Percentiles rank a stretch among this genome's conserved stretches.
These are phyloP conservation scores for Porites rus DNA, from an alignment of 92 coral and sea anemone genomes.

Conservation along the genomic window DNA sequence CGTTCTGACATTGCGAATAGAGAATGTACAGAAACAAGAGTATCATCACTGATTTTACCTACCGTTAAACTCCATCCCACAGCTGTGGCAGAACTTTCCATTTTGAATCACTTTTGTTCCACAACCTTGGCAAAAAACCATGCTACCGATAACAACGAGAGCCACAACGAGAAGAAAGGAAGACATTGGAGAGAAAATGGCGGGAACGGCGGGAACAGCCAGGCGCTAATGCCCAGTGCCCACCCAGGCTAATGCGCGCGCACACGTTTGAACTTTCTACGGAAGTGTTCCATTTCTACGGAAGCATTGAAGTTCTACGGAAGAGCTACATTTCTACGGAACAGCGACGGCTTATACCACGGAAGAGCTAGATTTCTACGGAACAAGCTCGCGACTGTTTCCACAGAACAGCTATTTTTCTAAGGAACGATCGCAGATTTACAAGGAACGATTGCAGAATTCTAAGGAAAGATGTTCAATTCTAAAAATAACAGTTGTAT, in stretches of 20 bases:
- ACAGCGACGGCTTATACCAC: not conserved
- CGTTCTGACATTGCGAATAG: not conserved
- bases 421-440: not conserved
- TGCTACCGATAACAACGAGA: not conserved
- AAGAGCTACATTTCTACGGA: constrained; percentile 19
- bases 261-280: constrained; percentile 8
- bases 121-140: constrained; percentile 10
- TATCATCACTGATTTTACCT: not conserved
- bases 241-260: constrained; percentile 17
- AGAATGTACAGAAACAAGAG: not conserved
- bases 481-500: too few relatives aligned
- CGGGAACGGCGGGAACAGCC: not conserved
- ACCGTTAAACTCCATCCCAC: constrained; percentile 2
- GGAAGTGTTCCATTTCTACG: not conserved
- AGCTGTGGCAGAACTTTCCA: constrained; percentile 13
- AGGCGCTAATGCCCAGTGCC: constrained; percentile 3
- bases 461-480: too few relatives aligned
- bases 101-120: not conserved
- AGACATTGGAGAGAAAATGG: not conserved
- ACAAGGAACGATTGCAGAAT: too few relatives aligned
- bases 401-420: not conserved
- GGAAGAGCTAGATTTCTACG: constrained; percentile 19
- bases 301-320: not conserved
- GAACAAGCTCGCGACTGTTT: not conserved
- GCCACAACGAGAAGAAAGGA: too few relatives aligned